Conservation (phyloP, 1,140 invertebrate genomes). For the Drosophila melanogaster region Release_6_plus_ISO1_MT NT_033779.5:13755001-13755500, state of each 20-base stretch:
- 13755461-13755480: slow-evolving; percentile 82
- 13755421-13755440: slow-evolving; percentile 24
- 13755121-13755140: slow-evolving; percentile 75
- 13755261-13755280: slow-evolving; percentile 46
- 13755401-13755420: slow-evolving; percentile 67
- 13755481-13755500: slow-evolving; percentile 53
- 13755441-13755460: slow-evolving; percentile 72
- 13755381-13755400: slow-evolving; percentile 80
- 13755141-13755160: slow-evolving; percentile 80
- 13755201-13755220: not conserved
- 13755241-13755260: slow-evolving; percentile 59
- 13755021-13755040: slow-evolving; percentile 6
- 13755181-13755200: too few species aligned
- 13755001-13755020: slow-evolving; percentile 27
- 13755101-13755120: slow-evolving; percentile 75
- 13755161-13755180: slow-evolving; percentile 62
- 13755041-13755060: slow-evolving; percentile 8
- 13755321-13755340: slow-evolving; percentile 19
- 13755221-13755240: slow-evolving; percentile 6
- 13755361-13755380: slow-evolving; percentile 82
- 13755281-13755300: slow-evolving; percentile 35
- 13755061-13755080: not conserved
- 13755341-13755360: slow-evolving; percentile 48
- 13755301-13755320: slow-evolving; percentile 13
- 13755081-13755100: slow-evolving; percentile 58